Evolutionary conservation across 2,113 vertebrate genomes (phyloP).

Genomic region (Cryptomyrus ogoouensis): DNA sequence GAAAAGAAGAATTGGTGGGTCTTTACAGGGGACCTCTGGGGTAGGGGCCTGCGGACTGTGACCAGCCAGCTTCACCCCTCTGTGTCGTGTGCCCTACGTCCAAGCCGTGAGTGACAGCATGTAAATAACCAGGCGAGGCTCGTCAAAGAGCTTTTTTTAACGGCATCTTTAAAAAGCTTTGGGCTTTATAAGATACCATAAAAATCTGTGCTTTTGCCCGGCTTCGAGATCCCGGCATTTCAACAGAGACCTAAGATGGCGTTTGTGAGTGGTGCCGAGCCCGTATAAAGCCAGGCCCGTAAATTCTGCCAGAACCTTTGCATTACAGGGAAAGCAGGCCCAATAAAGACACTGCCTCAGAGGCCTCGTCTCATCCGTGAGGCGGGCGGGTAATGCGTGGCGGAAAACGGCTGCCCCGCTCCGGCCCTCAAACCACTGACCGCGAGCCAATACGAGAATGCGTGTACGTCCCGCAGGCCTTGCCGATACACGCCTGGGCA

Average conservation of each 20-base stretch:
- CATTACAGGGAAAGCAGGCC: background rate
- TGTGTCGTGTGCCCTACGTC: background rate
- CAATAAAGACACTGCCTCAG: slow-evolving; percentile 56
- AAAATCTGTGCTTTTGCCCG: background rate
- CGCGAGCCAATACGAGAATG: background rate
- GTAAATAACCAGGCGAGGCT: background rate
- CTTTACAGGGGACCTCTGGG: background rate
- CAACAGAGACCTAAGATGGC: background rate
- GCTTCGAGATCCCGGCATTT: background rate
- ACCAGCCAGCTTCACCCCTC: background rate
- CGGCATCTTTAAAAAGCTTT: background rate
- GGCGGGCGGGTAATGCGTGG: slow-evolving; percentile 69
- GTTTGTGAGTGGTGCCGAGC: background rate
- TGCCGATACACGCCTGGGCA: slow-evolving; percentile 24
- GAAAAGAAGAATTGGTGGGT: background rate
- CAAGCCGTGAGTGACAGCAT: too few species aligned
- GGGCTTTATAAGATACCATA: background rate
- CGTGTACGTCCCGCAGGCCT: slow-evolving; percentile 27
- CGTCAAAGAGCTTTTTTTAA: background rate
- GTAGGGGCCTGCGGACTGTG: background rate
- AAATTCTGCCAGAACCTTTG: background rate
- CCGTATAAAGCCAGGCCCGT: too few species aligned
- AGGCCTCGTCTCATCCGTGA: slow-evolving; percentile 77
- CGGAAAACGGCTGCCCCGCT: background rate
- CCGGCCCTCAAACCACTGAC: background rate